Base-by-base conservation (phyloP, 2,888 invertebrate species). In the Tortrix viridana region DNA sequence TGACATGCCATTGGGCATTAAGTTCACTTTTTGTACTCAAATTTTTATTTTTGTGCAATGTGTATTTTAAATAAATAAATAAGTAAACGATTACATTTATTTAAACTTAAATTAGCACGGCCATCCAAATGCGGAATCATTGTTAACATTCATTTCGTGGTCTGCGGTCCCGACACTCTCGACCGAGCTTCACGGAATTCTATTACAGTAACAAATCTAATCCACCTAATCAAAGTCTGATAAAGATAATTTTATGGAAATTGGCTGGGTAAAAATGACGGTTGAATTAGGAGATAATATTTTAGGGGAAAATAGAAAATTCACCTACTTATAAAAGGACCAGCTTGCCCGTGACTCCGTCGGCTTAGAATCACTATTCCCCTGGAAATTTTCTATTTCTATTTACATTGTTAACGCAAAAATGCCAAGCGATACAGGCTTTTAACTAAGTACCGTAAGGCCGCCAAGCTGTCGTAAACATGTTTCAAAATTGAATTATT, bases 71-170 rank as follows among this genome's bases (percentile, higher is more conserved):
- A n/a, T n/a, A n/a, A n/a, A n/a, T n/a, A n/a, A n/a, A n/a, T n/a
- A n/a, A n/a, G n/a, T n/a, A n/a, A n/a, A n/a, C n/a, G n/a, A n/a
- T 26, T 3, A 12, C 32, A 32, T 32, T 32, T 26, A 32, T 9
- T 9, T 3, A 32, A 12, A 32, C 12, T 32, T 9, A 3, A 32
- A 32, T 12, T 12, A 32, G 32, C 12, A 32, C 12, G 3, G 22
- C 4, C 7, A 32, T 32, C 32, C 32, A 32, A 32, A 9, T 32
- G 32, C 32, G 32, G 22, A n/a, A 16, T 48, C 41, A 54, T 60
- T 47, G 41, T 38, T 26, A 44, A 37, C 48, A 55, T 54, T 60
- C 55, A 55, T 49, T 41, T 60, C 26, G 53, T 46, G 60, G 60
- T 60, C 32, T 47, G 54, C 26, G 47, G 43, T 60, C 9, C 19